phyloP scores from a whole-genome alignment of 2,797 vertebrate genomes.

The Bovichtus diacanthus region DNA sequence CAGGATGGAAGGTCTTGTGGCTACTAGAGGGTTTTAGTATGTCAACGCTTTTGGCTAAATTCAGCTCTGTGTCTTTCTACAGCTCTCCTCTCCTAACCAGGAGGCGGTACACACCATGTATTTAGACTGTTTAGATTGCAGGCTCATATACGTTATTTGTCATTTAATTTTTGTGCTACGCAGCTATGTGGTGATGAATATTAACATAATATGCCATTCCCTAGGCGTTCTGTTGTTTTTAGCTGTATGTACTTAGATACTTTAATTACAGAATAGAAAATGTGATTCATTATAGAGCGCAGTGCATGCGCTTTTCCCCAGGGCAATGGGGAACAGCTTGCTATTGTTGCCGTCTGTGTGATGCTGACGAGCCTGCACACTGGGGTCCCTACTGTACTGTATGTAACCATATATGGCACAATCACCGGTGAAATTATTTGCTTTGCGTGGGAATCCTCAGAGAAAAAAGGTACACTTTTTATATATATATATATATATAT shows the following conservation, averaged over 20 bases:
- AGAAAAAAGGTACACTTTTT: conserved; percentile 57
- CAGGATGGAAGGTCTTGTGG: conserved; percentile 75
- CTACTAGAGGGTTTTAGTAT: conserved; percentile 70
- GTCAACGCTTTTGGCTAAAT: conserved; percentile 70
- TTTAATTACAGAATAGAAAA: conserved; percentile 74
- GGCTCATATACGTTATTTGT: conserved; percentile 47
- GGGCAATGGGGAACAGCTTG: conserved; percentile 68
- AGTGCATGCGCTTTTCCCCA: conserved; percentile 44
- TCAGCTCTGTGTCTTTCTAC: conserved; percentile 61
- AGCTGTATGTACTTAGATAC: conserved; percentile 57
- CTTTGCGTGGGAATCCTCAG: conserved; percentile 68
- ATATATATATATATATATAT: too few relatives aligned
- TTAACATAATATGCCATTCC: conserved; percentile 58
- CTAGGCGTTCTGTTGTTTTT: conserved; percentile 63
- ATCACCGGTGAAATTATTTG: conserved; percentile 62
- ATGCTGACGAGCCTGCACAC: conserved; percentile 54
- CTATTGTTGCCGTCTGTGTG: conserved; percentile 63
- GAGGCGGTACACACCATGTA: conserved; percentile 39
- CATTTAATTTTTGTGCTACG: conserved; percentile 36
- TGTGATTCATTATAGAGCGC: conserved; percentile 69
- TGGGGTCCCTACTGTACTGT: conserved; percentile 47
- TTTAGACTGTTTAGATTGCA: conserved; percentile 47
- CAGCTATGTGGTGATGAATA: conserved; percentile 53
- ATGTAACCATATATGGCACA: conserved; percentile 63
- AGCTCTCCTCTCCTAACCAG: conserved; percentile 39